Evolutionary conservation across 2,888 invertebrate species (phyloP).

Genomic region (Incurvaria masculella): DNA sequence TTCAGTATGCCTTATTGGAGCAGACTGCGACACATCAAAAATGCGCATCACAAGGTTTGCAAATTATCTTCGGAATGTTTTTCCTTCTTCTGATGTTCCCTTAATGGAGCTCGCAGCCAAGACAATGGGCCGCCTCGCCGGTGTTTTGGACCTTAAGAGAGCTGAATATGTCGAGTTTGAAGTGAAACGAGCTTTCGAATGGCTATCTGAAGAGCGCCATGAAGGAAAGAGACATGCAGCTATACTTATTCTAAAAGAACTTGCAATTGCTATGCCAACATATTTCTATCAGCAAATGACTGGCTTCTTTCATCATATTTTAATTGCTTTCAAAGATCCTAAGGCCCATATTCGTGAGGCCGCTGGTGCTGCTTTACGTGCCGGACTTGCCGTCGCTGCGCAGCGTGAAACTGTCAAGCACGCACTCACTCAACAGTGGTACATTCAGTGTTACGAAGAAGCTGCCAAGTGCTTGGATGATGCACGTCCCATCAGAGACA

Average conservation of each 20-base stretch:
- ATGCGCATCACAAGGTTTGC: constrained; percentile 87
- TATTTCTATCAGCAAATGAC: constrained; percentile 94
- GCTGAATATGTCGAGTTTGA: constrained; percentile 96
- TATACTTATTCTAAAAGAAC: constrained; percentile 85
- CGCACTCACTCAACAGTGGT: constrained; percentile 85
- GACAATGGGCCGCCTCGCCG: constrained; percentile 88
- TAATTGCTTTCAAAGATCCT: constrained; percentile 85
- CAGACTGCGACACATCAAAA: constrained; percentile 87
- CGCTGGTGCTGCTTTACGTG: constrained; percentile 88
- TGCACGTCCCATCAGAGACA: constrained; percentile 37
- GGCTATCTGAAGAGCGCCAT: constrained; percentile 86
- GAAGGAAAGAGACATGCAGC: constrained; percentile 91
- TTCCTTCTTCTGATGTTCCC: constrained; percentile 83
- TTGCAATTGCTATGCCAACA: constrained; percentile 95
- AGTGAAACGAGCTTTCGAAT: constrained; percentile 91
- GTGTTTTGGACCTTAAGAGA: constrained; percentile 86
- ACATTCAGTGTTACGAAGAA: constrained; percentile 89
- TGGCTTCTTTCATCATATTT: constrained; percentile 88
- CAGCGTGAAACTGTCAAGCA: constrained; percentile 92
- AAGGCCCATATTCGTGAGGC: constrained; percentile 89
- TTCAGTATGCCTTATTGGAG: constrained; percentile 86
- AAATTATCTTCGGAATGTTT: constrained; percentile 83
- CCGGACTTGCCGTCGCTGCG: constrained; percentile 90
- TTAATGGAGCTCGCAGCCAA: constrained; percentile 95
- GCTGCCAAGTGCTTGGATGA: constrained; percentile 76